Evolutionary conservation across 2,113 vertebrate species (phyloP).

Genomic region (Telmatochromis brachygnathus): DNA sequence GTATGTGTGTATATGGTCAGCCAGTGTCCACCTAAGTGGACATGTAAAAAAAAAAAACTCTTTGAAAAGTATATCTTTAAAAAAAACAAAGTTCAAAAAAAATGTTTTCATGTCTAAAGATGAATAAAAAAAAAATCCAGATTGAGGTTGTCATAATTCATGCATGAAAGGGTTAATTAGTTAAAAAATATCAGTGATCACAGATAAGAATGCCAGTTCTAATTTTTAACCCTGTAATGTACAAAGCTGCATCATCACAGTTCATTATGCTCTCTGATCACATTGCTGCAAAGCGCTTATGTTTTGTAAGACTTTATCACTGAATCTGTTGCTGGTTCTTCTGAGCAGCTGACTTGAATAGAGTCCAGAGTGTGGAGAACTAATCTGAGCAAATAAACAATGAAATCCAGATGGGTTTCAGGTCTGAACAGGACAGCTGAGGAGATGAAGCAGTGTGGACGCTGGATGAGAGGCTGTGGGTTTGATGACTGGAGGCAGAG

Average conservation of each 20-base stretch:
- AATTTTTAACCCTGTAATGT: background rate
- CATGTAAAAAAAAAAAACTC: too few species aligned
- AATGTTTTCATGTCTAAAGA: too few species aligned
- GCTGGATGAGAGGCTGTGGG: background rate
- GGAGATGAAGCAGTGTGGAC: background rate
- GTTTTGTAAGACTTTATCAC: background rate
- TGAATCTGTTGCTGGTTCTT: background rate
- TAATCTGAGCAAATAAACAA: background rate
- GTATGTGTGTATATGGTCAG: too few species aligned
- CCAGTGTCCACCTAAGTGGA: too few species aligned
- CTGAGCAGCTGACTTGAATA: background rate
- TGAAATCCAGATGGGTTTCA: background rate
- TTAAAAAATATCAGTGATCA: background rate
- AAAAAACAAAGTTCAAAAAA: too few species aligned
- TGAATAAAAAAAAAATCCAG: background rate
- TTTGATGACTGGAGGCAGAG: background rate
- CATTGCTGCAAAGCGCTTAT: rapidly evolving
- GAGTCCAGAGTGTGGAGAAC: background rate
- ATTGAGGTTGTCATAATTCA: background rate
- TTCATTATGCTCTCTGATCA: background rate
- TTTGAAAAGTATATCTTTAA: too few species aligned
- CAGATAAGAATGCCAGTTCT: background rate
- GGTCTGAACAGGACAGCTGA: background rate
- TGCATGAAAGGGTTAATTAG: background rate
- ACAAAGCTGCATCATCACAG: background rate